phyloP scores from a whole-genome alignment of 2,888 invertebrate species.

The Seira sanloemensis region DNA sequence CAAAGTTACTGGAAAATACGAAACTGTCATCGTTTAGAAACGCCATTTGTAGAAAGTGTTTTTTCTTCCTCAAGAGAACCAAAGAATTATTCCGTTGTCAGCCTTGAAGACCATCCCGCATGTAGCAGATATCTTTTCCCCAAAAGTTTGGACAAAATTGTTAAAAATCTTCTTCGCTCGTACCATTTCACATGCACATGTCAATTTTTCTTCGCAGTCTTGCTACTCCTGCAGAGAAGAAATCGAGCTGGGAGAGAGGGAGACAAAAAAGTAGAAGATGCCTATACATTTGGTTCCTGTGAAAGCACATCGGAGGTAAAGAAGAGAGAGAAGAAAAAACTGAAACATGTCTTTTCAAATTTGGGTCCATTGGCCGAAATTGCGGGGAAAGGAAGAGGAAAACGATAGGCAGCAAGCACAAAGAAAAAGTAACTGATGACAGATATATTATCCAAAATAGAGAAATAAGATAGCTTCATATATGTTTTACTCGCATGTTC shows the following conservation, averaged over 20 bases:
- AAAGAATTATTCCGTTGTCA: neutral
- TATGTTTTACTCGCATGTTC: neutral
- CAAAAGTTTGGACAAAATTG: slow-evolving; percentile 7
- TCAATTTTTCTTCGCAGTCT: neutral
- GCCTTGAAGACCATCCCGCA: neutral
- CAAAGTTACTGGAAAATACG: neutral
- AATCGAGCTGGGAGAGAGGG: neutral
- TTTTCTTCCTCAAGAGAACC: neutral
- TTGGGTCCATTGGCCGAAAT: neutral
- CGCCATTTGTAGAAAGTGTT: neutral
- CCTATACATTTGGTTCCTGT: neutral
- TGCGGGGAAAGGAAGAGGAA: slow-evolving; percentile 1
- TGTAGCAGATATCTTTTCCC: neutral
- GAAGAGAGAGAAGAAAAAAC: too few species aligned
- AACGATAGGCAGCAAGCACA: slow-evolving; percentile 3
- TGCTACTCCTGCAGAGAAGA: neutral
- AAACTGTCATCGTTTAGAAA: slow-evolving; percentile 3
- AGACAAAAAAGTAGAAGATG: neutral
- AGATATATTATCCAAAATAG: slow-evolving; percentile 6
- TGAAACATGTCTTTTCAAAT: neutral
- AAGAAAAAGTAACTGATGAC: slow-evolving; percentile 13
- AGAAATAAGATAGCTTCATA: neutral
- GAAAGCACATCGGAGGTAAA: neutral
- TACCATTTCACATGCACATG: neutral
- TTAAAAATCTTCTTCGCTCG: neutral